Base-by-base conservation (phyloP, 2,888 invertebrate genomes). In the Drosophila infuscata region DNA sequence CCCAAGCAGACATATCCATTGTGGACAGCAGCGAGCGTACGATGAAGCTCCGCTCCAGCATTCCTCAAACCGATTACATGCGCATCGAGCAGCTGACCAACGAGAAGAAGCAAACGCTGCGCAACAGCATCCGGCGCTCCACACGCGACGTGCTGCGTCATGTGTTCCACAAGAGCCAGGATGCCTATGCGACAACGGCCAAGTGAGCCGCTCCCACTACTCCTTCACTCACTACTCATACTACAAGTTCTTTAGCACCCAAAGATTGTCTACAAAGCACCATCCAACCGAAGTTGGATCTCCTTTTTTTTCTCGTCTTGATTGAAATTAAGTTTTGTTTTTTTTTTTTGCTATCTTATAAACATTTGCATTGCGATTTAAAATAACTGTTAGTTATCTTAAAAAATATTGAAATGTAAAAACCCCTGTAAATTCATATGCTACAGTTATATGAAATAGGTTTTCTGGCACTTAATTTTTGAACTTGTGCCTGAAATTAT, bases 101-200 rank as follows among this genome's bases (percentile, higher is more conserved):
- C 32, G 92, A 92, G 54, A 90, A 79, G 74, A 93, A 92, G 64
- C 81, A 88, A n/a, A 87, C 90, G n/a, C 60, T 93, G 35, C 83
- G 93, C 11, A 91, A 83, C 38, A 93, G 92, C 69, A 83, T 93
- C 32, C 74, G 92, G 3, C 91, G 88, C 11, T 92, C 93, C 7
- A 92, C 93, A 5, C 88, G 92, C 17, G 92, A 91, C 51, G 90
- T 93, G n/a, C 69, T 88, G 52, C 91, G 92, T n/a, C 92, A 93
- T 64, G 88, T 93, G 57, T 93, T 93, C 78, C 91, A 93, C 77
- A 92, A 92, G 75, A 91, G 85, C 30, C 90, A 92, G 35, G 93
- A 93, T 48, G 92, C 89, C 60, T 93, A 93, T 73, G 80, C 82
- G 52, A 92, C 92, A 30, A 91, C 92, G 32, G 75, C 82, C 73